Evolutionary conservation across 2,888 invertebrate species (phyloP).

Genomic region (Linyphia triangularis): DNA sequence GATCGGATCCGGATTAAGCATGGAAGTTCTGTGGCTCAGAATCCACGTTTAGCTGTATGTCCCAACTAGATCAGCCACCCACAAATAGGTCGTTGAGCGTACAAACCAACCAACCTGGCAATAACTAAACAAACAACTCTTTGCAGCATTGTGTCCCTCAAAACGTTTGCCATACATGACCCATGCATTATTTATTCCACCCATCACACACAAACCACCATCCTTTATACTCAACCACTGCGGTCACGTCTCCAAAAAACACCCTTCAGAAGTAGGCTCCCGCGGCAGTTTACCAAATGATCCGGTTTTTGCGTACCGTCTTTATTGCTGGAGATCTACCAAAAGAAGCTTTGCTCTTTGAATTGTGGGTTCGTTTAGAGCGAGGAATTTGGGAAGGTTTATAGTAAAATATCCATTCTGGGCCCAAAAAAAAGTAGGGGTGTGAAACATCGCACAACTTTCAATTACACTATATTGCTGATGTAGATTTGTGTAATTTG

Average conservation of each 20-base stretch:
- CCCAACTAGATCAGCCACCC: too few relatives aligned
- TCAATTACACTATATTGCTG: too few relatives aligned
- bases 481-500: too few relatives aligned
- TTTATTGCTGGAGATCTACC: neutral
- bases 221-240: neutral
- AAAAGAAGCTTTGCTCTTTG: neutral
- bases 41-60: too few relatives aligned
- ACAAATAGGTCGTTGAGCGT: too few relatives aligned
- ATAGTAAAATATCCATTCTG: neutral
- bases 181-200: neutral
- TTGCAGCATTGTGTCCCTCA: neutral
- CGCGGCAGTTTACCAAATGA: neutral
- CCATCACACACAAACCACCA: neutral
- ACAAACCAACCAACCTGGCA: too few relatives aligned
- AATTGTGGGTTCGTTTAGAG: neutral
- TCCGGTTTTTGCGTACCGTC: neutral
- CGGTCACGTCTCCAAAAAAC: constrained; percentile 1
- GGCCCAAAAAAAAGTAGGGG: too few relatives aligned
- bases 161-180: neutral
- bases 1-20: too few relatives aligned
- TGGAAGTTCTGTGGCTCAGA: too few relatives aligned
- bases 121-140: too few relatives aligned
- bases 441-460: too few relatives aligned
- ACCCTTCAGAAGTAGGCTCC: neutral
- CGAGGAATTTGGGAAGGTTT: neutral